Conservation (phyloP, 2,797 vertebrate genomes). For the Clamator glandarius region DNA sequence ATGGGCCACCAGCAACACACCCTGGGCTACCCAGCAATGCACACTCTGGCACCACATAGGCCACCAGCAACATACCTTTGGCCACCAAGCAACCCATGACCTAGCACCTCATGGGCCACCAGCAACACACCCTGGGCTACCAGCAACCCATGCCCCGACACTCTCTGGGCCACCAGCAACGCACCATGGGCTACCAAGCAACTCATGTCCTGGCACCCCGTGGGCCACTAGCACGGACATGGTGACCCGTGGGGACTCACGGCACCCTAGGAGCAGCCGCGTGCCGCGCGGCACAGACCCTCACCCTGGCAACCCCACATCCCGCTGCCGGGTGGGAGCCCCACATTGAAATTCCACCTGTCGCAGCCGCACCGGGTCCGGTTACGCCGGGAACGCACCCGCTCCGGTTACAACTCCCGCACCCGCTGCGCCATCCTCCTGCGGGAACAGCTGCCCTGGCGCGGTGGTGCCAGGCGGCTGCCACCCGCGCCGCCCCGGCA, state of each 20-base stretch:
- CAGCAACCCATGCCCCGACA: no score
- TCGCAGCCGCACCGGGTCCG: slow-evolving; percentile 24
- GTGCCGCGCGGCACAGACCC: fast-evolving
- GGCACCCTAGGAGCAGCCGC: fast-evolving
- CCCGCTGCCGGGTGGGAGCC: not conserved
- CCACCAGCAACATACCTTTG: no score
- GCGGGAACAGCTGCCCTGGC: slow-evolving; percentile 55
- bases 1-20: no score
- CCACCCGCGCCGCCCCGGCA: fast-evolving
- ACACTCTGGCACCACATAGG: no score
- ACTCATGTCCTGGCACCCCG: no score
- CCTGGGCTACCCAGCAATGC: not conserved
- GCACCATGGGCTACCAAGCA: fast-evolving
- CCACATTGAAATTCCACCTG: slow-evolving; percentile 74
- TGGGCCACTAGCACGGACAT: not conserved
- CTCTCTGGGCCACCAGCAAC: not conserved
- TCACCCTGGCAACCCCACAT: not conserved
- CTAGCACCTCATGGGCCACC: no score
- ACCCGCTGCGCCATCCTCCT: slow-evolving; percentile 41
- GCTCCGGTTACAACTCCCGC: slow-evolving; percentile 54
- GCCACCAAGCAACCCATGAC: not conserved
- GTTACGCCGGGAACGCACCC: slow-evolving; percentile 60
- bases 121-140: no score
- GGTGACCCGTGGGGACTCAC: fast-evolving
- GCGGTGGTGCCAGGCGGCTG: not conserved